Evolutionary conservation across 2,888 invertebrate genomes (phyloP), one percentile per base, ranked within the genome.

Genomic region (Unio pictorum): DNA sequence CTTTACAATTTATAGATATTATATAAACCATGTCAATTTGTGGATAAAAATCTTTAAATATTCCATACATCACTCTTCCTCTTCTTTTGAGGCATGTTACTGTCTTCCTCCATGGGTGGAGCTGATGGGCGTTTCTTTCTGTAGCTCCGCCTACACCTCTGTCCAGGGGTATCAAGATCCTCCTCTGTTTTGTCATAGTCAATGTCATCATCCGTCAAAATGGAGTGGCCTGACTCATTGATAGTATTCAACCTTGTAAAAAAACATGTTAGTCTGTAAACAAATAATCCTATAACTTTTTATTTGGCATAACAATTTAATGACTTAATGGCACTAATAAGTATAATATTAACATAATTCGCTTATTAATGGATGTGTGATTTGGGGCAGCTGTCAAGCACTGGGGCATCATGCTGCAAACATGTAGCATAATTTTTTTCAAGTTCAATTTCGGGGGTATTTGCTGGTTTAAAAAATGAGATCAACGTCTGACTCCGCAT

Each of bases 161-260:
- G 74, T 59, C 75, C 78, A 6, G 81, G 80, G 26, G 76, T 86
- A 20, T 95, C 94, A 68, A 95, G 90, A 88, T 95, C 95, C 82
- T 96, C 95, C 84, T 95, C 96, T 0, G 95, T 95, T 55, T 94
- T 93, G 20, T 96, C 95, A 72, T 75, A 75, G 66, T 87, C 85
- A 87, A 94, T 94, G 79, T 95, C 95, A 87, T 95, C 93, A 86
- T 95, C 95, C 1, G 95, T 94, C 56, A 95, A 90, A 20, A 95
- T 91, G 0, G 95, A 95, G 28, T 93, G 94, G 92, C 89, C 85
- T 0, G 88, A 87, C 70, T 90, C 88, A 65, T 86, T 80, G 45
- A 87, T 86, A 18, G 86, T 85, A 56, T 82, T 78, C 54, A 87
- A 73, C 64, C 87, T 87, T 59, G 63, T 45, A 66, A 45, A 26